phyloP scores from a whole-genome alignment of 2,113 vertebrate genomes.

The Oenanthe melanoleuca region DNA sequence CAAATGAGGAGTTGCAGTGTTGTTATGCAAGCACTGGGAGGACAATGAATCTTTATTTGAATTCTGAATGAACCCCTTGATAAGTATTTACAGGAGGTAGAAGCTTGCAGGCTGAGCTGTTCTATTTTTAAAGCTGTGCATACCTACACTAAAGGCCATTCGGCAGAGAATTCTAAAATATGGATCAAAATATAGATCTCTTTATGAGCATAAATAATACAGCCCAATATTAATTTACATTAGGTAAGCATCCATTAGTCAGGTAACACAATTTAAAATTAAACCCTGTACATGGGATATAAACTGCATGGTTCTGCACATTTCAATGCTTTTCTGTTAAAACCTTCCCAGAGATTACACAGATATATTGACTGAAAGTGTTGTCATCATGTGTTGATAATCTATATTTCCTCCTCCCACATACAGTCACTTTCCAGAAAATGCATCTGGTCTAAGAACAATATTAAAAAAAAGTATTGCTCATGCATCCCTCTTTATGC shows the following conservation, averaged over 20 bases:
- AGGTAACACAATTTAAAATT: neutral
- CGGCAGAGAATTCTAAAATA: conserved; percentile 13
- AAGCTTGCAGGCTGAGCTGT: conserved; percentile 1
- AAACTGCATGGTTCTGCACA: neutral
- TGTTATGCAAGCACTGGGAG: conserved; percentile 37
- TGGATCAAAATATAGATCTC: neutral
- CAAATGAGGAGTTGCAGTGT: neutral
- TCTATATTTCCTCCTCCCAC: conserved; percentile 38
- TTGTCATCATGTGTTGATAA: conserved; percentile 30
- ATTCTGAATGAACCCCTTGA: conserved; percentile 45
- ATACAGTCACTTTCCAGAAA: conserved; percentile 43
- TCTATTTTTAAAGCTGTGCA: conserved; percentile 26
- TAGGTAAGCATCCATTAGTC: neutral
- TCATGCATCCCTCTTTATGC: neutral
- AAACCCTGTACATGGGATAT: neutral
- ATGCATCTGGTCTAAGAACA: conserved; percentile 31
- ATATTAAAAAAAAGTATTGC: neutral
- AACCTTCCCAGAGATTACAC: neutral
- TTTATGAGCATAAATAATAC: neutral
- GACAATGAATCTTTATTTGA: conserved; percentile 38
- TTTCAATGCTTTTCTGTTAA: neutral
- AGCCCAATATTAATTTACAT: neutral
- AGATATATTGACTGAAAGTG: conserved; percentile 27
- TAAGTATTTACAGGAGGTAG: conserved; percentile 44
- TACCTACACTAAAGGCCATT: conserved; percentile 6